Evolutionary conservation across 2,888 invertebrate species (phyloP).

Genomic region (Eupithecia insigniata): DNA sequence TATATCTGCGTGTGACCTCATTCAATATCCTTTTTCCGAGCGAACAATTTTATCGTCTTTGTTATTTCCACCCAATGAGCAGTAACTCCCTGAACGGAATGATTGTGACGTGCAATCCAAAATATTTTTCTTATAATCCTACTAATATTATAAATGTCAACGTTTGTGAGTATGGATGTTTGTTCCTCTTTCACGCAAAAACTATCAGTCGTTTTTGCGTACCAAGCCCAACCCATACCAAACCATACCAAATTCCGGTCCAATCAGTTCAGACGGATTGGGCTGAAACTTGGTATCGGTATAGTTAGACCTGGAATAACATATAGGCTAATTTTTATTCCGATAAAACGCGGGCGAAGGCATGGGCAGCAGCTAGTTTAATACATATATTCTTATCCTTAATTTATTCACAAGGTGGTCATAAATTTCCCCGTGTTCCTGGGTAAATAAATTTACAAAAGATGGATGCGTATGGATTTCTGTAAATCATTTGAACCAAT

Average conservation of each 20-base stretch:
- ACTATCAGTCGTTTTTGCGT: no score
- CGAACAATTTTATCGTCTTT: conserved; percentile 82
- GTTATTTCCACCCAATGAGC: conserved; percentile 82
- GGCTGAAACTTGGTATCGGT: no score
- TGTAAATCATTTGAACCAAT: conserved; percentile 30
- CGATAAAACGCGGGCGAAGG: no score
- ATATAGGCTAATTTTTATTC: no score
- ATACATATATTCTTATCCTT: conserved; percentile 10
- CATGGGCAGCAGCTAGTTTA: no score
- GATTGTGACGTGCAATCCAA: conserved; percentile 71
- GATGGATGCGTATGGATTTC: conserved; percentile 26
- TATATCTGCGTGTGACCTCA: conserved; percentile 80
- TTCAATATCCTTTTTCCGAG: conserved; percentile 82
- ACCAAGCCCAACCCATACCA: no score
- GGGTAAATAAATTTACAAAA: conserved; percentile 32
- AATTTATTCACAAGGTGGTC: conserved; percentile 26
- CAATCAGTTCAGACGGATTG: no score
- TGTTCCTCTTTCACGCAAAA: no score
- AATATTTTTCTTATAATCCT: conserved; percentile 7
- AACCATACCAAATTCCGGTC: no score
- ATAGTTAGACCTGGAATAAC: no score
- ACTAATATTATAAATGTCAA: no score
- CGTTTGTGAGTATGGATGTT: no score
- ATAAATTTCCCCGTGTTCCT: conserved; percentile 19
- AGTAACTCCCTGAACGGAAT: conserved; percentile 76